phyloP scores from a whole-genome alignment of 2,797 vertebrate species.

The Acipenser oxyrinchus region DNA sequence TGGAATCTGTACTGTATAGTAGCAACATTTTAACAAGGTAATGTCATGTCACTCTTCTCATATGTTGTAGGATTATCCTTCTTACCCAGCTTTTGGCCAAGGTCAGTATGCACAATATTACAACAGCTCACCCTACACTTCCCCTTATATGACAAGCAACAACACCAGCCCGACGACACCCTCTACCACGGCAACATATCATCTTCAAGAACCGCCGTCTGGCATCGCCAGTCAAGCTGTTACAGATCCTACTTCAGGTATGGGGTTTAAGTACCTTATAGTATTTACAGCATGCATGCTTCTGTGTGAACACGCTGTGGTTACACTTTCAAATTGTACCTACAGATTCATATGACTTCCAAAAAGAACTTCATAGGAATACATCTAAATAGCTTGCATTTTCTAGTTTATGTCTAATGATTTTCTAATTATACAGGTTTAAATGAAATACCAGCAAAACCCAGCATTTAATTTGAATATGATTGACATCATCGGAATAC shows the following conservation, averaged over 20 bases:
- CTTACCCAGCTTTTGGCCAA: constrained; percentile 86
- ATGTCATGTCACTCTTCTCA: constrained; percentile 52
- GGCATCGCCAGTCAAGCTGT: constrained; percentile 87
- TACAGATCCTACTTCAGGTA: constrained; percentile 86
- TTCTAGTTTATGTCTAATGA: no score
- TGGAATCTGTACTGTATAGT: constrained; percentile 65
- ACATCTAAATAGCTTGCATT: no score
- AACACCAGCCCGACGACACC: constrained; percentile 89
- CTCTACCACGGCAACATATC: constrained; percentile 93
- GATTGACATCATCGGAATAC: no score
- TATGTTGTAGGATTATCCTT: constrained; percentile 80
- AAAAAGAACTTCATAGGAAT: no score
- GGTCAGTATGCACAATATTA: constrained; percentile 97
- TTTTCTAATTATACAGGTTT: no score
- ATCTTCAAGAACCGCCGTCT: constrained; percentile 88
- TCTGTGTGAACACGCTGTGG: no score
- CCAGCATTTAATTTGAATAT: no score
- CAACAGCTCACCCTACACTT: constrained; percentile 91
- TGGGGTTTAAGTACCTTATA: constrained; percentile 23
- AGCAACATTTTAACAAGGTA: constrained; percentile 51
- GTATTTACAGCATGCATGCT: no score
- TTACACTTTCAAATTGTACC: no score
- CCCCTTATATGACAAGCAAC: constrained; percentile 95
- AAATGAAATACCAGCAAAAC: no score
- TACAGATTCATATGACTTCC: no score